These are phyloP conservation scores for Volucella inanis DNA, from an alignment of 2,888 invertebrate genomes.

Conservation along the genomic window DNA sequence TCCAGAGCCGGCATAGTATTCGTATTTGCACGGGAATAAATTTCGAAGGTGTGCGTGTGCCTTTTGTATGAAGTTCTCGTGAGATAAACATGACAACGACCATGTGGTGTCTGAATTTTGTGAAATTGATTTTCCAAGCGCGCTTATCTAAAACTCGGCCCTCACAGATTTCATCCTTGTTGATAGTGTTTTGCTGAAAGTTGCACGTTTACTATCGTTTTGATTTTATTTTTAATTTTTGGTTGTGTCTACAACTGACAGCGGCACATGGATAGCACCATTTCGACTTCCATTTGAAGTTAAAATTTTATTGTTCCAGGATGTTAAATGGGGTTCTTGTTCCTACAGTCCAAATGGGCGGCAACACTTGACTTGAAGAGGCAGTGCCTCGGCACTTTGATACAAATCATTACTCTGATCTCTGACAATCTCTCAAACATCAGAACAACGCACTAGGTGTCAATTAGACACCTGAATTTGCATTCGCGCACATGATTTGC, in stretches of 20 bases:
- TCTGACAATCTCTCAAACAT: too few relatives aligned
- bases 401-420: conserved; percentile 20
- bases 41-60: conserved; percentile 47
- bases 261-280: too few relatives aligned
- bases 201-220: conserved; percentile 4
- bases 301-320: conserved; percentile 20
- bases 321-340: conserved; percentile 10
- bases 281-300: not conserved
- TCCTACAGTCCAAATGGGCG: conserved; percentile 25
- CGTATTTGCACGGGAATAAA: conserved; percentile 29
- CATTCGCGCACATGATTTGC: conserved; percentile 61
- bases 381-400: conserved; percentile 12
- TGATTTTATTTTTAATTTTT: conserved; percentile 6
- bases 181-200: not conserved
- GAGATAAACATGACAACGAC: conserved; percentile 50
- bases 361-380: conserved; percentile 20
- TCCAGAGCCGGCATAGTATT: conserved; percentile 25
- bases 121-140: conserved; percentile 58
- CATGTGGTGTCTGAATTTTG: conserved; percentile 50
- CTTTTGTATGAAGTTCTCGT: conserved; percentile 36
- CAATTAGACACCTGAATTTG: conserved; percentile 57
- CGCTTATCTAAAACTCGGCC: not conserved
- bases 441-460: conserved; percentile 47
- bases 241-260: not conserved
- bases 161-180: not conserved